Evolutionary conservation across 2,888 invertebrate genomes (phyloP).

Genomic region (Plebejus melissa): DNA sequence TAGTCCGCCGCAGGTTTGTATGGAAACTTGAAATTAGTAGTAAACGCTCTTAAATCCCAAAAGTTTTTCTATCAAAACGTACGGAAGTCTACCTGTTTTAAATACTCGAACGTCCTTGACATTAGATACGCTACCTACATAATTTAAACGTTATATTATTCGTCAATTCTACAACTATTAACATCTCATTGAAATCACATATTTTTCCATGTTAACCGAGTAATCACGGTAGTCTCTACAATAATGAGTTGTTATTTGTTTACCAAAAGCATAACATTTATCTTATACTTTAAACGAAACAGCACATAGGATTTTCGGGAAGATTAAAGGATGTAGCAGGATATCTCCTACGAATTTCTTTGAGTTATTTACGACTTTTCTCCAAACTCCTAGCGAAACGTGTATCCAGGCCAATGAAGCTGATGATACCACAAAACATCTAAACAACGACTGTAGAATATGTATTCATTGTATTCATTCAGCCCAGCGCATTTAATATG

Average conservation of each 20-base stretch:
- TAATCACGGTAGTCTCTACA: neutral
- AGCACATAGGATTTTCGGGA: neutral
- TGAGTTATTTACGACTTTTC: too few species aligned
- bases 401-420: too few species aligned
- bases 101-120: slow-evolving; percentile 21
- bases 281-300: too few species aligned
- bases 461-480: too few species aligned
- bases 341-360: too few species aligned
- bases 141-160: slow-evolving; percentile 9
- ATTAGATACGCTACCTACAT: slow-evolving; percentile 21
- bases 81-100: slow-evolving; percentile 19
- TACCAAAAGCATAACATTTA: neutral
- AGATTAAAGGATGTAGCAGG: too few species aligned
- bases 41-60: neutral
- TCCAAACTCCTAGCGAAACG: too few species aligned
- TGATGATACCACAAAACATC: too few species aligned
- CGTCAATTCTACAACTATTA: neutral
- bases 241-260: neutral
- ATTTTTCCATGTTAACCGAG: neutral
- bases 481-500: neutral
- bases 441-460: too few species aligned
- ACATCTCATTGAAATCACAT: slow-evolving; percentile 7
- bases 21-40: too few species aligned
- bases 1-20: too few species aligned
- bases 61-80: slow-evolving; percentile 1